Evolutionary conservation across 2,797 vertebrate species (phyloP).

Genomic region (Pangasius macronema): DNA sequence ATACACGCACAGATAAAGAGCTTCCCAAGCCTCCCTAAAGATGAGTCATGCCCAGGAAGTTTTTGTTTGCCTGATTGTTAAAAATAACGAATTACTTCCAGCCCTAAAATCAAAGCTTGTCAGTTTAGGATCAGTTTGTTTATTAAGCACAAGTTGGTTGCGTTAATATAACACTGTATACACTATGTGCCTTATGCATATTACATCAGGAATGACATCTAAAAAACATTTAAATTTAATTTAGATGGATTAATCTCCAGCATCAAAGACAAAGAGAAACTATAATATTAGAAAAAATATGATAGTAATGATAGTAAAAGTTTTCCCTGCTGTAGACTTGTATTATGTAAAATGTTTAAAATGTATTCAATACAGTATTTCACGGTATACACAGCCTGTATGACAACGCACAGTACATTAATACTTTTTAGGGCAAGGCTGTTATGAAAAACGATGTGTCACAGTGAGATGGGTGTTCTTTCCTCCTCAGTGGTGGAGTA

Average conservation of each 20-base stretch:
- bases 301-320: not conserved
- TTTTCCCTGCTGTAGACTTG: not conserved
- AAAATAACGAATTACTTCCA: constrained; percentile 24
- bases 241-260: not conserved
- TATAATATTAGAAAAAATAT: not conserved
- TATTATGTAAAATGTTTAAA: not conserved
- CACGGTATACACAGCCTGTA: not conserved
- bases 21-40: constrained; percentile 18
- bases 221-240: not conserved
- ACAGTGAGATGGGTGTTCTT: constrained; percentile 55
- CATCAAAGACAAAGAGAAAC: not conserved
- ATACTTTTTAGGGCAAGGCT: not conserved
- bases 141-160: not conserved
- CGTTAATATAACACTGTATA: not conserved
- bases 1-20: constrained; percentile 1
- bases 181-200: not conserved
- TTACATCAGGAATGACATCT: not conserved
- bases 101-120: not conserved
- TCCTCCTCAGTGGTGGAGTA: constrained; percentile 50
- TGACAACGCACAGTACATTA: not conserved
- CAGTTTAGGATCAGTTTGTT: not conserved
- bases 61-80: constrained; percentile 34
- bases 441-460: constrained; percentile 45
- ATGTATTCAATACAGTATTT: not conserved
- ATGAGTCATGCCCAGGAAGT: constrained; percentile 43